These are phyloP conservation scores for Meiosimyza platycephala DNA, from an alignment of 2,888 invertebrate species.

Conservation along the genomic window DNA sequence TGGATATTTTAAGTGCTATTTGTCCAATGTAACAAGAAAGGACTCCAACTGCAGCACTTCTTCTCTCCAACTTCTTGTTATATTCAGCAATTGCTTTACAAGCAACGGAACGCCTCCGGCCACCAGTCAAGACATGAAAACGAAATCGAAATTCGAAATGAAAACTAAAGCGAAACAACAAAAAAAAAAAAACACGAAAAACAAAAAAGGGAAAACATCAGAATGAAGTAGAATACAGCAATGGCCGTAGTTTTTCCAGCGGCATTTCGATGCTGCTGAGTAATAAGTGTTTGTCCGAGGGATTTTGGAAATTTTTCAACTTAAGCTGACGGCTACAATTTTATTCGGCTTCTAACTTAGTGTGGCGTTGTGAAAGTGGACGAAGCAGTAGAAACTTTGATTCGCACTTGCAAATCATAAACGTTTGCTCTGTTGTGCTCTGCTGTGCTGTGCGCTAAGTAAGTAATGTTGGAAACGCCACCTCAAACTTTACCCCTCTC, in stretches of 20 bases:
- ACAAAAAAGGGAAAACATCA: background rate
- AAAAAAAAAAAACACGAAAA: conserved; percentile 3
- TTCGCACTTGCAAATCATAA: conserved; percentile 27
- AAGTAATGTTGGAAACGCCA: background rate
- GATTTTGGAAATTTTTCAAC: conserved; percentile 19
- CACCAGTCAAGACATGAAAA: conserved; percentile 9
- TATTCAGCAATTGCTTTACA: too few relatives aligned
- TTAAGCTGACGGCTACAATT: conserved; percentile 26
- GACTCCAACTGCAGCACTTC: background rate
- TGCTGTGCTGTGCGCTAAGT: background rate
- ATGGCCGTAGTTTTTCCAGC: conserved; percentile 8
- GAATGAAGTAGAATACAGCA: background rate
- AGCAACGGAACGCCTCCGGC: background rate
- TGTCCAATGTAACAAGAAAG: conserved; percentile 23
- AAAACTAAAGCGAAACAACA: conserved; percentile 3
- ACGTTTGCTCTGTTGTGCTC: conserved; percentile 2
- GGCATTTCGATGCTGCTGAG: conserved; percentile 11
- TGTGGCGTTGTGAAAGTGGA: background rate
- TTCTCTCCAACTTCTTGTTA: too few relatives aligned
- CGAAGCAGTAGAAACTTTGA: conserved; percentile 4
- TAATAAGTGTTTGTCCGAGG: conserved; percentile 23
- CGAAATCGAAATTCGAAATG: conserved; percentile 10
- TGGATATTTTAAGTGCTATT: conserved; percentile 19
- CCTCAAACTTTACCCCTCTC: background rate
- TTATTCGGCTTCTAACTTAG: background rate